These are phyloP conservation scores for Picathartes gymnocephalus DNA, from an alignment of 2,113 vertebrate species.

Conservation along the genomic window DNA sequence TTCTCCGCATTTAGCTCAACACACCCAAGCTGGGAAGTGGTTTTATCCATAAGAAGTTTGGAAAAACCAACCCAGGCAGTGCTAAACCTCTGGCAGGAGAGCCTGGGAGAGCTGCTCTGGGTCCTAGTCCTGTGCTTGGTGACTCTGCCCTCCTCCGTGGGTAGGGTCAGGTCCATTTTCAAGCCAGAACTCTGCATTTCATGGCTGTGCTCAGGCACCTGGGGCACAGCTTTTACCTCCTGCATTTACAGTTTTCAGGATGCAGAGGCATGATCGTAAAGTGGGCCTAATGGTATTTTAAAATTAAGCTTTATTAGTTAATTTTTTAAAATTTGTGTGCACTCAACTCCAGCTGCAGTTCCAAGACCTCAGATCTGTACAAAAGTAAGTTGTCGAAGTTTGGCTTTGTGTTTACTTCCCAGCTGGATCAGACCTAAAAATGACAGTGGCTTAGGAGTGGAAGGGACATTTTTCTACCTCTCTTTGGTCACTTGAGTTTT, in stretches of 20 bases:
- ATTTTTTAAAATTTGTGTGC: background rate
- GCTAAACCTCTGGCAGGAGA: background rate
- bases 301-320: background rate
- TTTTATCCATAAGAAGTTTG: background rate
- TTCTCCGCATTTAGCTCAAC: background rate
- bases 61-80: background rate
- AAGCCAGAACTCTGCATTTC: background rate
- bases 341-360: background rate
- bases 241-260: background rate
- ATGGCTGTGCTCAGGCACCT: background rate
- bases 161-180: background rate
- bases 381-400: background rate
- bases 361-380: accelerated
- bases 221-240: background rate
- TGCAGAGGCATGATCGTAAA: background rate
- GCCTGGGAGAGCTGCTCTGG: background rate
- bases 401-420: background rate
- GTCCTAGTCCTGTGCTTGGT: background rate
- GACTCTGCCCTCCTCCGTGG: background rate
- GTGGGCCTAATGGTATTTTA: background rate
- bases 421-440: background rate
- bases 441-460: background rate
- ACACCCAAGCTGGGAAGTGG: background rate
- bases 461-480: background rate
- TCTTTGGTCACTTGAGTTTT: background rate